Conservation (phyloP, 2,797 vertebrate genomes). For the Bovichtus diacanthus region DNA sequence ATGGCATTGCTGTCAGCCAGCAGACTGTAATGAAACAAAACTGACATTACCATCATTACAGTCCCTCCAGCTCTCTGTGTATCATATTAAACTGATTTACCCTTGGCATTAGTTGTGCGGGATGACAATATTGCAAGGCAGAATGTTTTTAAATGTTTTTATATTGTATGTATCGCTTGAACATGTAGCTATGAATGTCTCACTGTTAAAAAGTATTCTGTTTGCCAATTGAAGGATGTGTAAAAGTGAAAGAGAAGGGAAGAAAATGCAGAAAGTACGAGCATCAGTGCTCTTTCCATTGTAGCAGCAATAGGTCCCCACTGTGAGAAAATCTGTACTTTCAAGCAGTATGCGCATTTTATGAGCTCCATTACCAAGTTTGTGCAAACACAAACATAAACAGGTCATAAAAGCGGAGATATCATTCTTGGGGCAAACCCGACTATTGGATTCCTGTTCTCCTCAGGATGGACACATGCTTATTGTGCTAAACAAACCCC, state of each 20-base stretch:
- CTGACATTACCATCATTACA: slow-evolving; percentile 39
- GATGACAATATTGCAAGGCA: background rate
- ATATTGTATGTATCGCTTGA: background rate
- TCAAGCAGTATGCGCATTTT: slow-evolving; percentile 77
- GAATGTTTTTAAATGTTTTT: slow-evolving; percentile 20
- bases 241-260: slow-evolving; percentile 30
- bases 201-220: background rate
- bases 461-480: slow-evolving; percentile 69
- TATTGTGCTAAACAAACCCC: slow-evolving; percentile 68
- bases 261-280: slow-evolving; percentile 30
- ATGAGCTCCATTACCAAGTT: slow-evolving; percentile 83
- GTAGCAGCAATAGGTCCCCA: slow-evolving; percentile 43
- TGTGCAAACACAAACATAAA: slow-evolving; percentile 81
- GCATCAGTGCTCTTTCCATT: slow-evolving; percentile 48
- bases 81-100: slow-evolving; percentile 33
- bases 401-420: slow-evolving; percentile 75
- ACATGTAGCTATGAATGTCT: slow-evolving; percentile 12
- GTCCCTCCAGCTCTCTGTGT: background rate
- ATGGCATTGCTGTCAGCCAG: slow-evolving; percentile 44
- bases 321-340: slow-evolving; percentile 72
- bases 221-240: background rate
- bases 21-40: slow-evolving; percentile 49
- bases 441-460: slow-evolving; percentile 71
- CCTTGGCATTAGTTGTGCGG: background rate
- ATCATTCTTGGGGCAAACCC: slow-evolving; percentile 75